A percentile compares a stretch with the other conserved stretches of the same genome.
These are phyloP conservation scores for Sycophila sp. DNA, from an alignment of 1,140 invertebrate species.

Conservation along the genomic window DNA sequence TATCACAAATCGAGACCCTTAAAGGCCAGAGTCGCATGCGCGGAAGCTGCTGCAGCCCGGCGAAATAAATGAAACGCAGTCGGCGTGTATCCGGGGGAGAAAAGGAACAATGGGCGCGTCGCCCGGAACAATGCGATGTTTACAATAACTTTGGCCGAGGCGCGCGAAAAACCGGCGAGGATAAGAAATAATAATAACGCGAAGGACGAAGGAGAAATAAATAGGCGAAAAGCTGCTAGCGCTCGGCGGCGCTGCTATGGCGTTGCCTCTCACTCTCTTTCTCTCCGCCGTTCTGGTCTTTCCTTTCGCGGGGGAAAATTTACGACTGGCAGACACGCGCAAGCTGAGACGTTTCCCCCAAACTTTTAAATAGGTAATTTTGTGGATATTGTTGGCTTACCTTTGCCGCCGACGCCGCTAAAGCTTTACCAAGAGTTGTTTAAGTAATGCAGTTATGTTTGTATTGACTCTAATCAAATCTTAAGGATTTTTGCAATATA, in stretches of 20 bases:
- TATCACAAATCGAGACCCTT: constrained; percentile 27
- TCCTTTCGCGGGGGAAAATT: constrained; percentile 20
- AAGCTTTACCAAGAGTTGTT: too few species aligned
- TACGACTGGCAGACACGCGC: not conserved
- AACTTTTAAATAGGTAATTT: constrained; percentile 15
- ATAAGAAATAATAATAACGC: constrained; percentile 32
- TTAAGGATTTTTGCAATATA: too few species aligned
- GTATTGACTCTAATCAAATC: too few species aligned
- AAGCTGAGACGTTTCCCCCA: not conserved
- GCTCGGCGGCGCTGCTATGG: not conserved
- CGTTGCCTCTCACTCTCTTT: too few species aligned
- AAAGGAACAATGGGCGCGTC: constrained; percentile 28
- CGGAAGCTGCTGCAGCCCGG: not conserved
- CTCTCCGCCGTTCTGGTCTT: not conserved
- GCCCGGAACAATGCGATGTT: constrained; percentile 26
- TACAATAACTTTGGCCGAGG: constrained; percentile 28
- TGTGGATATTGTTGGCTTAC: not conserved
- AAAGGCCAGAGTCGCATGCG: not conserved
- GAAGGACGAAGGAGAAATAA: constrained; percentile 7
- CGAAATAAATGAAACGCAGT: constrained; percentile 17
- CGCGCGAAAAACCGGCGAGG: constrained; percentile 18
- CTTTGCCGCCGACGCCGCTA: too few species aligned
- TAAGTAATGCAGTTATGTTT: too few species aligned
- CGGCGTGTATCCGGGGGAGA: not conserved
- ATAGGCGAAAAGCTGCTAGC: constrained; percentile 1